Evolutionary conservation across 2,797 vertebrate genomes (phyloP).

Genomic region (Cossypha heuglini): DNA sequence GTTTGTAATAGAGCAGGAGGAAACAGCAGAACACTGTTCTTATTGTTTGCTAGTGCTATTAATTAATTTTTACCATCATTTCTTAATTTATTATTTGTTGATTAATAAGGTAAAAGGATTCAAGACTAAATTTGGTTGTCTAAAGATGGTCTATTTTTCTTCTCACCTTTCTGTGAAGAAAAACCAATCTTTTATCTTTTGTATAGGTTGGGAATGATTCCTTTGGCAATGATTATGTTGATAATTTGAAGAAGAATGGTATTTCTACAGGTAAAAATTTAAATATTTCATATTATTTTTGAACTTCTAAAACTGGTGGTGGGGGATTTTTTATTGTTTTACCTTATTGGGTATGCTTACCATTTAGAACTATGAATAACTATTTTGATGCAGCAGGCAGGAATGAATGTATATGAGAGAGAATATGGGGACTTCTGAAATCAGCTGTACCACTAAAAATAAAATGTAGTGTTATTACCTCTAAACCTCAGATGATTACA

Average conservation of each 20-base stretch:
- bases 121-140: conserved; percentile 37
- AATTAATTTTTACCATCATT: neutral
- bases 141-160: conserved; percentile 61
- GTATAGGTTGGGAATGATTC: conserved; percentile 93
- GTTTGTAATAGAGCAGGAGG: neutral
- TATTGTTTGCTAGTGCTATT: neutral
- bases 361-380: neutral
- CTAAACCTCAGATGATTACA: neutral
- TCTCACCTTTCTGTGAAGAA: conserved; percentile 23
- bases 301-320: neutral
- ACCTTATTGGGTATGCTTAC: neutral
- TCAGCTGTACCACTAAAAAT: neutral
- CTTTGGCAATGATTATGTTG: conserved; percentile 94
- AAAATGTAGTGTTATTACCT: neutral
- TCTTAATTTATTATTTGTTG: neutral
- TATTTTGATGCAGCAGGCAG: neutral
- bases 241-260: conserved; percentile 90
- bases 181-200: conserved; percentile 12
- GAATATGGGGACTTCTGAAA: neutral
- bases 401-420: neutral
- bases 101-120: neutral
- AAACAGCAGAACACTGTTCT: neutral
- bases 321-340: neutral
- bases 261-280: conserved; percentile 89
- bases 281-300: neutral